These are phyloP conservation scores for Lepidurus couesii DNA, from an alignment of 1,140 invertebrate genomes.

Conservation along the genomic window DNA sequence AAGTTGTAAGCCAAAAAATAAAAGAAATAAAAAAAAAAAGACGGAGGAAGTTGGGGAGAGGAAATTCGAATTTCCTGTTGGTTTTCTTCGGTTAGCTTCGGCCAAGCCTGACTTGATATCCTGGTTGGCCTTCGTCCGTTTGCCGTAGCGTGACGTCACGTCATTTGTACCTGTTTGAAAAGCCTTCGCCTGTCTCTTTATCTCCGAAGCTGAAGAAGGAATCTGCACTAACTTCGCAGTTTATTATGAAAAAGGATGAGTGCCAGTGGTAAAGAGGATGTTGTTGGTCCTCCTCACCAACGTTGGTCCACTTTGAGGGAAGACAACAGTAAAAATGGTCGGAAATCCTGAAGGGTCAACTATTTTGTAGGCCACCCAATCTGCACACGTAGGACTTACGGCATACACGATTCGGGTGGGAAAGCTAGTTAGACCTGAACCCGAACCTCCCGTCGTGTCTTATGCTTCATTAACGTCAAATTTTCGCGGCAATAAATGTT, in stretches of 20 bases:
- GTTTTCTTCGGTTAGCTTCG: neutral
- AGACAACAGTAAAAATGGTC: neutral
- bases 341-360: neutral
- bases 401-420: neutral
- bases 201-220: neutral
- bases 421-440: neutral
- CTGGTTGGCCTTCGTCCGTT: neutral
- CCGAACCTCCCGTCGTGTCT: neutral
- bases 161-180: neutral
- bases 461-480: neutral
- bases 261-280: neutral
- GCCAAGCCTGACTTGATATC: neutral
- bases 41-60: neutral
- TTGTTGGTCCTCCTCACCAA: neutral
- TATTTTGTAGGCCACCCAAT: neutral
- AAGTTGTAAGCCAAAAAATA: slow-evolving; percentile 20
- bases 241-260: no score
- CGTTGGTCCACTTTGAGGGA: neutral
- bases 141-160: neutral
- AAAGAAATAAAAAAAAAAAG: slow-evolving; percentile 21
- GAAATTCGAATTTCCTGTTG: slow-evolving; percentile 11
- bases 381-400: no score
- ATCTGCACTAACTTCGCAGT: no score
- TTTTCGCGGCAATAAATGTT: no score
- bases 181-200: neutral